Conservation (phyloP, 2,888 invertebrate species). For the Zaprionus bogoriensis region DNA sequence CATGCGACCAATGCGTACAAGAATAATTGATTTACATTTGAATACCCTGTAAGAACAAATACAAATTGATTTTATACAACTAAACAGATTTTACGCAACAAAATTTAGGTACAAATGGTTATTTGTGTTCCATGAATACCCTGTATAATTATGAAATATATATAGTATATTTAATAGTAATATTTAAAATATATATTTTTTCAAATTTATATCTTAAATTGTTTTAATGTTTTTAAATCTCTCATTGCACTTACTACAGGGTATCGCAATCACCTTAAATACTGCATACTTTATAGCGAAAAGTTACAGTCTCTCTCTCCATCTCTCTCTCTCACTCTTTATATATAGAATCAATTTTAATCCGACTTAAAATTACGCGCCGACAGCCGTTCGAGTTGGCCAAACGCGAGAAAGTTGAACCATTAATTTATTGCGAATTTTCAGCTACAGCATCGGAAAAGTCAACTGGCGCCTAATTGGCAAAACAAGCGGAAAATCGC, state of each 20-base stretch:
- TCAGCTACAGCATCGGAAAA: constrained; percentile 36
- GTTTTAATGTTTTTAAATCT: not conserved
- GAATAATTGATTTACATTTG: no score
- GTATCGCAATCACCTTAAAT: not conserved
- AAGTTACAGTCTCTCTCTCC: not conserved
- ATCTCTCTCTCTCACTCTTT: not conserved
- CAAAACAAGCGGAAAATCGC: constrained; percentile 78
- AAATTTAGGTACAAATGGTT: no score
- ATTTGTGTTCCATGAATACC: no score
- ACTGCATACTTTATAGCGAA: not conserved
- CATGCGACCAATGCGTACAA: no score
- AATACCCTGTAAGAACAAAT: not conserved
- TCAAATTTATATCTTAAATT: no score
- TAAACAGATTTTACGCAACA: fast-evolving
- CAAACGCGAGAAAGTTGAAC: constrained; percentile 20
- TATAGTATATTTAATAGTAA: no score
- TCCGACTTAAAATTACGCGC: constrained; percentile 20
- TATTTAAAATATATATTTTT: no score
- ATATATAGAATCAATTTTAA: constrained; percentile 21
- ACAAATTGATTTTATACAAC: not conserved
- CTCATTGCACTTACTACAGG: not conserved
- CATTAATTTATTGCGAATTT: constrained; percentile 56
- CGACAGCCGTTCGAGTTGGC: constrained; percentile 3
- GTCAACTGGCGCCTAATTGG: constrained; percentile 76
- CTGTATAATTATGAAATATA: no score